Evolutionary conservation across 2,113 vertebrate genomes (phyloP), one percentile per base, ranked within the genome.

Genomic region (Platysternon megacephalum): DNA sequence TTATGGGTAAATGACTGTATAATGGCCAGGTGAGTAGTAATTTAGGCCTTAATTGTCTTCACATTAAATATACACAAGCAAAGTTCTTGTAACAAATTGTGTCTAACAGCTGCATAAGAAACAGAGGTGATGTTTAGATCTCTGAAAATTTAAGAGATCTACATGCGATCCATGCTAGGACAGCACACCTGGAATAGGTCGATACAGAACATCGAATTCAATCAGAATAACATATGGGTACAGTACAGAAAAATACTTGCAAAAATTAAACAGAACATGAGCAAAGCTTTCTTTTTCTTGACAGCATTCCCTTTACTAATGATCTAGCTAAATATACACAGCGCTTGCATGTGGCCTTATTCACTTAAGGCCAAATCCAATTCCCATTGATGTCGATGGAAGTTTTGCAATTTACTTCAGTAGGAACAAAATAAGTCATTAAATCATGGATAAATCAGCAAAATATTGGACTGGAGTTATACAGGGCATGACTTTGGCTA

Each of bases 1-100:
- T 82, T 88, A 56, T 74, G 55, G 83, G 52, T 91, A 79, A 94
- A 93, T 87, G 42, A 84, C 82, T 93, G 85, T 82, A 79, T 88
- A 96, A 93, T 51, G 79, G 35, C 32, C 53, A 91, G 87, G 79
- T 56, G n/a, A 94, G 61, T 78, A 80, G 84, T 28, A 86, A 49
- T 65, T 84, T 53, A 32, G 42, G 14, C 6, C 29, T 89, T 90
- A 48, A 87, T 5, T 87, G 19, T 44, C 56, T 46, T 87, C 42
- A 92, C 46, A 92, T 90, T 91, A 94, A 84, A 85, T 58, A 91
- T 44, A 35, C 74, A 88, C 85, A 94, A 14, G 2, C 29, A 93
- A 90, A 79, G 2, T 4, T 42, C 87, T 89, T 49, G 22, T 79
- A 76, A 19, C 9, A 84, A 68, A 79, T 86, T 72, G 81, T 68